A percentile compares a stretch with the other conserved stretches of the same genome.
phyloP scores from a whole-genome alignment of 2,888 invertebrate genomes.

The Oxystoma pomonae region DNA sequence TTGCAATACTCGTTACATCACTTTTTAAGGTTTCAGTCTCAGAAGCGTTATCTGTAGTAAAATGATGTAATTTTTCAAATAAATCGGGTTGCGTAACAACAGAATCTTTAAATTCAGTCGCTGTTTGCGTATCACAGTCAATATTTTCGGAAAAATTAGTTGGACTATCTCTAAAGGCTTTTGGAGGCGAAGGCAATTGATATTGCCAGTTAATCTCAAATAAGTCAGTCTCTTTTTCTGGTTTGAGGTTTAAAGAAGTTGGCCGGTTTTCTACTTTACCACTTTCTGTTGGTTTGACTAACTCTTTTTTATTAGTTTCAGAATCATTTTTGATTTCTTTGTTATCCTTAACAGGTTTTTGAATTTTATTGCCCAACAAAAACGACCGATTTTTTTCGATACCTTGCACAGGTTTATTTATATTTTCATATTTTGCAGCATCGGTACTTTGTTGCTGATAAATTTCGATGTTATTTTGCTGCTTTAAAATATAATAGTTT shows the following conservation, averaged over 20 bases:
- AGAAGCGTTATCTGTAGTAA: slow-evolving; percentile 29
- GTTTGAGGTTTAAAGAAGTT: background rate
- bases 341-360: too few relatives aligned
- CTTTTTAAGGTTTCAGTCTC: slow-evolving; percentile 28
- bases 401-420: too few relatives aligned
- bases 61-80: slow-evolving; percentile 41
- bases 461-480: too few relatives aligned
- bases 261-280: background rate
- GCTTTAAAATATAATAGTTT: too few relatives aligned
- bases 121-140: slow-evolving; percentile 22
- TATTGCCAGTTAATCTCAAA: slow-evolving; percentile 51
- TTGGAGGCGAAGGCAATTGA: slow-evolving; percentile 58
- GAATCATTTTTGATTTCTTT: too few relatives aligned
- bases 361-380: too few relatives aligned
- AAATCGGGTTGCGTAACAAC: slow-evolving; percentile 46
- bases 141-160: slow-evolving; percentile 31
- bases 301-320: too few relatives aligned
- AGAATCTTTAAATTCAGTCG: slow-evolving; percentile 43
- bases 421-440: too few relatives aligned
- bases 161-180: slow-evolving; percentile 52
- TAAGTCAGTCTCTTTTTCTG: slow-evolving; percentile 15
- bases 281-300: background rate
- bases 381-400: too few relatives aligned
- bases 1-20: slow-evolving; percentile 34
- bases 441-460: too few relatives aligned